Evolutionary conservation across 2,113 vertebrate genomes (phyloP), one percentile per base, ranked within the genome.

Genomic region (Motacilla tschutschensis): DNA sequence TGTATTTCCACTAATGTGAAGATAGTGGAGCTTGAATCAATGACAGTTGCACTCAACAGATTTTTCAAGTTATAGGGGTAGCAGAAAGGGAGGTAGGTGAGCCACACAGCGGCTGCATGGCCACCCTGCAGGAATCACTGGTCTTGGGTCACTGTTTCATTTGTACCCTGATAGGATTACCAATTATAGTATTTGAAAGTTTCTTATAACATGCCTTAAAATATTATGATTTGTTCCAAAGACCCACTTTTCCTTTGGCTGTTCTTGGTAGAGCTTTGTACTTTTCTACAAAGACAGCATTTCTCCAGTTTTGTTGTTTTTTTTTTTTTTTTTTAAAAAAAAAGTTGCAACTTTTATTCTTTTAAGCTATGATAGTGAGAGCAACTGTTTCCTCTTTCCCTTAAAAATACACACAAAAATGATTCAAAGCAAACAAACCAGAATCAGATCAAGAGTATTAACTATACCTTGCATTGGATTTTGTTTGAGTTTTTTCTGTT

Each of bases 211-310:
- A 97, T 97, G 97, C 97, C 97, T 97, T 97, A 97, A 96, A 96
- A 96, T 85, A 77, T 95, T 97, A 97, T 97, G 46, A 96, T 97
- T 97, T 97, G 93, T 97, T 97, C 97, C 97, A 97, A 97, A 97
- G 97, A 97, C 97, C 96, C 94, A 58, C 79, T 79, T 90, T 96
- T 97, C 94, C 91, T 96, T 97, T 95, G 93, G 94, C 93, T 96
- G 72, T 91, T 86, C 40, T 93, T 69, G 79, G 79, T 94, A 91
- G 95, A 89, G 51, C 88, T 94, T 93, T 89, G 59, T 94, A 83
- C 55, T 95, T 95, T 95, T 92, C 92, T 94, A 90, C 89, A 93
- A 88, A 93, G 79, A 75, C 91, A 92, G 85, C 81, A 55, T 85
- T 92, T 95, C 66, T 88, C 70, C 57, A 33, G 41, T 91, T 93